A percentile compares a stretch with the other conserved stretches of the same genome.
These are phyloP conservation scores for Sycobia sp. DNA, from an alignment of 1,140 invertebrate species.

Conservation along the genomic window DNA sequence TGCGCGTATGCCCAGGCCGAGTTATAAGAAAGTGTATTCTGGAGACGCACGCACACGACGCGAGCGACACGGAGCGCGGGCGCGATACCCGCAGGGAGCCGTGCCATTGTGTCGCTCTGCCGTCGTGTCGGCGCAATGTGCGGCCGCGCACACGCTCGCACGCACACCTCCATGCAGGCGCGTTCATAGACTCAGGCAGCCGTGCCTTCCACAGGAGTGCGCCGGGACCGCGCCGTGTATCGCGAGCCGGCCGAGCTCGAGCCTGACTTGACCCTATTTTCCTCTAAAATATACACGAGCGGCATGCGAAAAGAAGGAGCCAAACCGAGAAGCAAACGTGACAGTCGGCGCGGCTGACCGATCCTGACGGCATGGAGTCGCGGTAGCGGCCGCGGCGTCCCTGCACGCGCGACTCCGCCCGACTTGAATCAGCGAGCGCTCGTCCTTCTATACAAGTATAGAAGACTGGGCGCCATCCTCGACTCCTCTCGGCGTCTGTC, in stretches of 20 bases:
- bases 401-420: neutral
- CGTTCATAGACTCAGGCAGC: slow-evolving; percentile 17
- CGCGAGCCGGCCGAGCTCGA: no score
- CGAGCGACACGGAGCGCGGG: no score
- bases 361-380: slow-evolving; percentile 30
- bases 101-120: slow-evolving; percentile 50
- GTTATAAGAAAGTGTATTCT: neutral
- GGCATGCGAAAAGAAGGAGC: slow-evolving; percentile 49
- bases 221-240: no score
- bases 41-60: no score
- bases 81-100: slow-evolving; percentile 16
- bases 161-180: slow-evolving; percentile 44
- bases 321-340: no score
- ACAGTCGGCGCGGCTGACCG: slow-evolving; percentile 42
- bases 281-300: slow-evolving; percentile 51
- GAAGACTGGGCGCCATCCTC: no score
- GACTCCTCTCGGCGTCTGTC: no score
- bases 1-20: neutral
- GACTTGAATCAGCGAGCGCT: neutral
- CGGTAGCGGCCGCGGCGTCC: neutral
- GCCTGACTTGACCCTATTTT: slow-evolving; percentile 53
- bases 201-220: no score
- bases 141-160: slow-evolving; percentile 42
- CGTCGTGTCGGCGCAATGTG: no score
- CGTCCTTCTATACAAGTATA: no score